Evolutionary conservation across 1,140 invertebrate genomes (phyloP).

Genomic region (Babylonia areolata): DNA sequence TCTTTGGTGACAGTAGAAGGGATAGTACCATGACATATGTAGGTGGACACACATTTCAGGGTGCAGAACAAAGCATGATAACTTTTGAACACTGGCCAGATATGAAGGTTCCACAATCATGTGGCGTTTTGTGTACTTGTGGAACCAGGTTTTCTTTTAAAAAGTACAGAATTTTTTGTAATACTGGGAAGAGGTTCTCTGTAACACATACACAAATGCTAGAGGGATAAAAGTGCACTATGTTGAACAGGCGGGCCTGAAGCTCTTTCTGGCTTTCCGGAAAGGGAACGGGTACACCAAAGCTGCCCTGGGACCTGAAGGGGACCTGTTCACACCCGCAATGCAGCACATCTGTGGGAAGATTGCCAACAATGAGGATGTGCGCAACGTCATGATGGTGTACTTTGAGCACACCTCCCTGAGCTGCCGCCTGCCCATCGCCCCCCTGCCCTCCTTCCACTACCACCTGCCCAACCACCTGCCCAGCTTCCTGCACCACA

Average conservation of each 20-base stretch:
- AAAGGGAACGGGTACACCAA: neutral
- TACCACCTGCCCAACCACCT: slow-evolving; percentile 23
- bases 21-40: too few species aligned
- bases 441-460: neutral
- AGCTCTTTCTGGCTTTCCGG: slow-evolving; percentile 22
- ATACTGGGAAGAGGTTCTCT: too few species aligned
- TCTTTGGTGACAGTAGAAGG: too few species aligned
- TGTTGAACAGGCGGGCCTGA: slow-evolving; percentile 8
- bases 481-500: neutral
- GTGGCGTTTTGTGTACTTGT: too few species aligned
- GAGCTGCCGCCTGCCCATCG: neutral
- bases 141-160: too few species aligned
- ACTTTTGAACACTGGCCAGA: too few species aligned
- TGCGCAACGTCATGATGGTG: slow-evolving; percentile 4
- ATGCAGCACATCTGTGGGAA: slow-evolving; percentile 26
- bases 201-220: too few species aligned
- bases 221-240: neutral
- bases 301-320: neutral
- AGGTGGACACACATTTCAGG: too few species aligned
- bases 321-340: slow-evolving; percentile 25
- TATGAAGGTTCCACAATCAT: too few species aligned
- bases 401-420: neutral
- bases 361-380: neutral
- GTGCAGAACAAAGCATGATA: too few species aligned
- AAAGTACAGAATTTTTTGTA: too few species aligned